Base-by-base conservation (phyloP, 30 jellyfish, hydroid and myxozoan species). In the Turritopsis dohrnii region DNA sequence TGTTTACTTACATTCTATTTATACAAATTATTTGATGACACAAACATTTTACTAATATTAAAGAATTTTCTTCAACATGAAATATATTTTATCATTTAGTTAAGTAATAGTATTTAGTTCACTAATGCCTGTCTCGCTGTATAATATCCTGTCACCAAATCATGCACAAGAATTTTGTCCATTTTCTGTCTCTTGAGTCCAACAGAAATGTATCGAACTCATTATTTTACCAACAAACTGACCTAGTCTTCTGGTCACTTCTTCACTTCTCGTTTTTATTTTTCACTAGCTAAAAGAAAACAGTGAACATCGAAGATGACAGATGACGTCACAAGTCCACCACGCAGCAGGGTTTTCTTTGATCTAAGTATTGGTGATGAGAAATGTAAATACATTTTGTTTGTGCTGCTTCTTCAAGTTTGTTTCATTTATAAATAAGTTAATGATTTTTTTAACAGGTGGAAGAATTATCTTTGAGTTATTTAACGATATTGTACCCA, bases 401-500 rank as follows among this genome's bases (percentile, higher is more conserved):
- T 41, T 41, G 5, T 41, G 5, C 60, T 41, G 5, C 13, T 41
- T 41, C 60, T 41, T 41, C 13, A 41, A 41, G 5, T 13, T 41
- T 41, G 60, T 41, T 41, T 41, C 60, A 5, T 41, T 60, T 60
- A 18, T 60, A 60, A 60, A 60, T 60, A 60, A 18, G 19, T 60
- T 23, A 60, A 23, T 72, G 20, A 22, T 30, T 79, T 30, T 27
- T 81, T 54, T 77, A 84, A 69, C 71, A 87, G 95, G 41, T 87
- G 95, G 95, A n/a, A 91, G 95, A 21, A 69, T 87, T 18, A 80
- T 87, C 7, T 71, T 87, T 66, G 95, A 87, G 91, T 89, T 87
- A 52, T 87, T 69, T 69, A 28, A 52, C 53, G 95, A 87, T 26
- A 52, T 66, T 22, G 90, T 90, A 8, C 95, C 95, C 54, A 83